Percentiles rank a stretch among this genome's conserved stretches.
phyloP scores from a whole-genome alignment of 2,888 invertebrate species.

The Ctenicera cuprea region DNA sequence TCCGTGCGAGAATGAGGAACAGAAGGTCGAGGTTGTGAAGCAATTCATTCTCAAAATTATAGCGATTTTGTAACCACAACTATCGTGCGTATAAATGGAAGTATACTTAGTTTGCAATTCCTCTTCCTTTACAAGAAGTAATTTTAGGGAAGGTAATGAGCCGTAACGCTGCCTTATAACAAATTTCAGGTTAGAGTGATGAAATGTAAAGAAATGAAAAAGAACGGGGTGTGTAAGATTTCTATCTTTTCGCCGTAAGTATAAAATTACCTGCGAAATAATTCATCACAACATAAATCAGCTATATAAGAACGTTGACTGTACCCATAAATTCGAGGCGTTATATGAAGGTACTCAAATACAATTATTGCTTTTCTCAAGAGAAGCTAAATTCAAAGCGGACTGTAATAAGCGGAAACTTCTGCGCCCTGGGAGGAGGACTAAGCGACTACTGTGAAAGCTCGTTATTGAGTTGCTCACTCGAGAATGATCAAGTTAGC shows the following conservation, averaged over 20 bases:
- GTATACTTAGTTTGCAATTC: too few relatives aligned
- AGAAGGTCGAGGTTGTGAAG: neutral
- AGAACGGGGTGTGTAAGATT: too few relatives aligned
- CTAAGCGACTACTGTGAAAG: conserved; percentile 48
- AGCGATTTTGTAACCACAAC: neutral
- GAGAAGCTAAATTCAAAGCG: conserved; percentile 46
- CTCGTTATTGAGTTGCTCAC: conserved; percentile 54
- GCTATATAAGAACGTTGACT: too few relatives aligned
- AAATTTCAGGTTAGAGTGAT: too few relatives aligned
- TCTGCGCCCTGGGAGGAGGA: conserved; percentile 48
- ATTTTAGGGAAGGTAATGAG: too few relatives aligned
- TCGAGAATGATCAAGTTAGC: conserved; percentile 53
- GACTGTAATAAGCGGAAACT: conserved; percentile 45
- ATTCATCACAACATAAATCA: too few relatives aligned
- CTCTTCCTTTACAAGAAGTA: too few relatives aligned
- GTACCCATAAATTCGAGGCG: neutral
- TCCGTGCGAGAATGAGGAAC: conserved; percentile 15
- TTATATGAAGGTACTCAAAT: conserved; percentile 32
- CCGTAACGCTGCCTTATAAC: too few relatives aligned
- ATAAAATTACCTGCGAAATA: too few relatives aligned
- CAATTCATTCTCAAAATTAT: conserved; percentile 15
- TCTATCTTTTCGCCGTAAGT: too few relatives aligned
- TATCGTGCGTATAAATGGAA: neutral
- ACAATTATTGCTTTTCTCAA: conserved; percentile 43
- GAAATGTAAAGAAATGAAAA: too few relatives aligned